These are phyloP conservation scores for Pachyseris speciosa DNA, from an alignment of 64 coral and sea anemone species.

Conservation along the genomic window DNA sequence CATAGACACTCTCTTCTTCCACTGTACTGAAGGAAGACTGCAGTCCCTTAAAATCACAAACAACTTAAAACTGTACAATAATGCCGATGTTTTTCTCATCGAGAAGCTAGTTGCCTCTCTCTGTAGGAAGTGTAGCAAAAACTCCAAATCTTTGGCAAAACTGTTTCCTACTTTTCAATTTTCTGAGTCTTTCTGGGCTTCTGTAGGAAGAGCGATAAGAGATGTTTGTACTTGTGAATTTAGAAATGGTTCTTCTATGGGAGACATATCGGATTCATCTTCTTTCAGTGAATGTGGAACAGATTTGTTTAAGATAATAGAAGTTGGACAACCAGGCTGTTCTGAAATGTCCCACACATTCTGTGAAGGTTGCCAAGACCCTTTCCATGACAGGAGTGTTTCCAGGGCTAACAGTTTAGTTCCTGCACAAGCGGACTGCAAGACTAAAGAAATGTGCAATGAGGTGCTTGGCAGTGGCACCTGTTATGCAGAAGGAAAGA, in stretches of 20 bases:
- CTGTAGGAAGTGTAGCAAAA: conserved; percentile 15
- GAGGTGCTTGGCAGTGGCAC: not conserved
- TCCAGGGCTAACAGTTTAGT: not conserved
- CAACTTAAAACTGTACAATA: conserved; percentile 46
- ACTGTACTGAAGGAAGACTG: conserved; percentile 45
- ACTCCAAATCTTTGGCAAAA: conserved; percentile 11
- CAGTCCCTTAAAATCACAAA: conserved; percentile 35
- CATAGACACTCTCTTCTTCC: conserved; percentile 26
- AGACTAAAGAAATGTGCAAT: too few species aligned
- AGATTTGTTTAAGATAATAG: too few species aligned
- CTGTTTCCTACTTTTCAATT: conserved; percentile 37
- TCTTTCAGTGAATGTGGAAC: not conserved
- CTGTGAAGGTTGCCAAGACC: not conserved
- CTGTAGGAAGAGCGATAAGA: conserved; percentile 19
- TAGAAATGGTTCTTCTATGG: not conserved
- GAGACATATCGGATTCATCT: not conserved
- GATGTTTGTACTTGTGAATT: conserved; percentile 46
- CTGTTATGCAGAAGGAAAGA: not conserved
- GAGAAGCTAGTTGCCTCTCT: conserved; percentile 39
- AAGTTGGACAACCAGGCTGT: not conserved
- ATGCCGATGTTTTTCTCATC: conserved; percentile 14
- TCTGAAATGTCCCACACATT: not conserved
- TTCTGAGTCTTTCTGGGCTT: not conserved
- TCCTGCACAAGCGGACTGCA: not conserved
- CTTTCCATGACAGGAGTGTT: not conserved